phyloP scores from a whole-genome alignment of 2,797 vertebrate genomes.

The Hyperoplus lanceolatus region DNA sequence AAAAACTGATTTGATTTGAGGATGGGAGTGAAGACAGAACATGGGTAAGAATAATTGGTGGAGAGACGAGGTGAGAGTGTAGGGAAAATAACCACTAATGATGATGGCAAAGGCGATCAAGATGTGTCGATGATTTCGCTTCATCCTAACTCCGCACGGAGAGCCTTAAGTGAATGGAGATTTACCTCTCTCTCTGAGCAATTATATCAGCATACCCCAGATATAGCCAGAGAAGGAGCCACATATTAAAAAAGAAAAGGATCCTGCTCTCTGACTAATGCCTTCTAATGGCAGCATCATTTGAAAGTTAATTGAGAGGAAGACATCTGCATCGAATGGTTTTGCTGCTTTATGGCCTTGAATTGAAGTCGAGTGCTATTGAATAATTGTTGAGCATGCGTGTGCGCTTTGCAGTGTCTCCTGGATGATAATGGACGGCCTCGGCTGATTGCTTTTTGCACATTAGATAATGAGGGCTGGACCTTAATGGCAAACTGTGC shows the following conservation, averaged over 20 bases:
- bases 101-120: conserved; percentile 2
- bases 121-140: not conserved
- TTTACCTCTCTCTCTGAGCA: conserved; percentile 46
- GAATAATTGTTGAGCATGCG: conserved; percentile 46
- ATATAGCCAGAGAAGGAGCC: conserved; percentile 36
- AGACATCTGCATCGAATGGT: conserved; percentile 35
- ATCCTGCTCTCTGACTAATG: conserved; percentile 48
- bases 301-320: conserved; percentile 71
- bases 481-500: conserved; percentile 3
- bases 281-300: conserved; percentile 49
- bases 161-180: conserved; percentile 43
- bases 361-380: conserved; percentile 41
- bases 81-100: conserved; percentile 39
- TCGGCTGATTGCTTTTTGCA: conserved; percentile 42
- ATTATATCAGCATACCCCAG: conserved; percentile 29
- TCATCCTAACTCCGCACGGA: conserved; percentile 6
- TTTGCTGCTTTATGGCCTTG: conserved; percentile 55
- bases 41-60: conserved; percentile 4
- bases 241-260: conserved; percentile 16
- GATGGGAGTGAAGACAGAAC: not conserved
- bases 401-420: conserved; percentile 21
- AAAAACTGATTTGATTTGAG: not conserved
- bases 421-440: conserved; percentile 42
- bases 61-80: not conserved
- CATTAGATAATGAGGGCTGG: conserved; percentile 48